Conservation (phyloP, 2,888 invertebrate species). For the Blera fallax region DNA sequence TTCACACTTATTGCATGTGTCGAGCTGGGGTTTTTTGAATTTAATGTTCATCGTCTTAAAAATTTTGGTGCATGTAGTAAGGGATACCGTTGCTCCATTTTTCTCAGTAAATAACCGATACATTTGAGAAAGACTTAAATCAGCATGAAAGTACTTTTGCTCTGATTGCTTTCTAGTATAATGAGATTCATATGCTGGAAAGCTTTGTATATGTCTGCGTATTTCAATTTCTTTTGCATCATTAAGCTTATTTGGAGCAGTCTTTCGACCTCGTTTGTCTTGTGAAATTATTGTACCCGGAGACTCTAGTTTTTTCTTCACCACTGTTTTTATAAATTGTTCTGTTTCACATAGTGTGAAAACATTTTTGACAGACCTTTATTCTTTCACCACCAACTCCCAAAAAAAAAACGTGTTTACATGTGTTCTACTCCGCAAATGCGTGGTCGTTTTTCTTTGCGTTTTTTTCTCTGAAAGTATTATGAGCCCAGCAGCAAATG, state of each 20-base stretch:
- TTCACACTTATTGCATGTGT: conserved; percentile 71
- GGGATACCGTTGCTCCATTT: conserved; percentile 33
- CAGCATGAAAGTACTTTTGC: conserved; percentile 27
- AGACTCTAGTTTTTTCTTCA: no score
- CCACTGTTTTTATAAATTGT: background rate
- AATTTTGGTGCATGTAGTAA: conserved; percentile 62
- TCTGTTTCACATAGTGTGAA: conserved; percentile 14
- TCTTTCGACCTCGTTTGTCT: conserved; percentile 7
- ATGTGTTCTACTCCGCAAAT: no score
- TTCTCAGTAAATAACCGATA: conserved; percentile 40
- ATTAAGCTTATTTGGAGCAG: background rate
- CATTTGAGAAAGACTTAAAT: conserved; percentile 33
- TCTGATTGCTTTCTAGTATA: conserved; percentile 8
- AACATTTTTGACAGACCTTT: background rate
- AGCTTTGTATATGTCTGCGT: background rate
- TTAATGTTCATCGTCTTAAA: conserved; percentile 60
- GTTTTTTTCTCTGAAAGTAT: conserved; percentile 5
- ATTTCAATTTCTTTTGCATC: background rate
- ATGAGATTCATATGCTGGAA: background rate
- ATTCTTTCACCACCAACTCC: conserved; percentile 3
- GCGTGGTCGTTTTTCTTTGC: no score
- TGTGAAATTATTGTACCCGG: conserved; percentile 3
- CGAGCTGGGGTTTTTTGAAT: conserved; percentile 59
- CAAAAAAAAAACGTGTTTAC: background rate
- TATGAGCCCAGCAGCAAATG: no score